Evolutionary conservation across 2,797 vertebrate genomes (phyloP).

Genomic region (Psittacula echo): DNA sequence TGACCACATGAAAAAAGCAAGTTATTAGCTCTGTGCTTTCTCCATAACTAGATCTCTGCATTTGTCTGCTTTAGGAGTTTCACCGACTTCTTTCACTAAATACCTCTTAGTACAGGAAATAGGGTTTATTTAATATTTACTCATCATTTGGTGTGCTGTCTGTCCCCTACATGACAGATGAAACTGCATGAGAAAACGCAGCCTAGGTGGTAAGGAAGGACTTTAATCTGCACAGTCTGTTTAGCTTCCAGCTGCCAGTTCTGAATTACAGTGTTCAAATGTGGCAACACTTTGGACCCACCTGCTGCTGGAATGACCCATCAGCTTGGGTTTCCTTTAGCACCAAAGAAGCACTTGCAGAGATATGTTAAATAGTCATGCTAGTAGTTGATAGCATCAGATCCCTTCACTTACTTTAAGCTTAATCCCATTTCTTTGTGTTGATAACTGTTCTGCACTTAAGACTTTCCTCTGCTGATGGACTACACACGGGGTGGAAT

Average conservation of each 20-base stretch:
- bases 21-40: background rate
- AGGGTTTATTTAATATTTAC: background rate
- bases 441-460: background rate
- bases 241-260: background rate
- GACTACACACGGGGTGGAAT: background rate
- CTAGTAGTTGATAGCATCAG: background rate
- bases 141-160: background rate
- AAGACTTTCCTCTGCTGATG: background rate
- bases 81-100: background rate
- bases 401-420: background rate
- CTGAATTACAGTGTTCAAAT: background rate
- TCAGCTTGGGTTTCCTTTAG: background rate
- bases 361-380: background rate
- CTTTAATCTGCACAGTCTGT: background rate
- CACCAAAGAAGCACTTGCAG: background rate
- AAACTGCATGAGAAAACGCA: accelerated
- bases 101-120: background rate
- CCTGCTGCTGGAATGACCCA: background rate
- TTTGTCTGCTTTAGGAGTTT: background rate
- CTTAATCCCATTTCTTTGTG: background rate
- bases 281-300: background rate
- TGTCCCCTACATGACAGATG: background rate
- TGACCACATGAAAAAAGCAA: background rate
- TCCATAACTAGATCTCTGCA: background rate
- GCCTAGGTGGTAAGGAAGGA: background rate